Evolutionary conservation across 1,140 invertebrate species (phyloP).

Genomic region (Leptinotarsa undecemlineata): DNA sequence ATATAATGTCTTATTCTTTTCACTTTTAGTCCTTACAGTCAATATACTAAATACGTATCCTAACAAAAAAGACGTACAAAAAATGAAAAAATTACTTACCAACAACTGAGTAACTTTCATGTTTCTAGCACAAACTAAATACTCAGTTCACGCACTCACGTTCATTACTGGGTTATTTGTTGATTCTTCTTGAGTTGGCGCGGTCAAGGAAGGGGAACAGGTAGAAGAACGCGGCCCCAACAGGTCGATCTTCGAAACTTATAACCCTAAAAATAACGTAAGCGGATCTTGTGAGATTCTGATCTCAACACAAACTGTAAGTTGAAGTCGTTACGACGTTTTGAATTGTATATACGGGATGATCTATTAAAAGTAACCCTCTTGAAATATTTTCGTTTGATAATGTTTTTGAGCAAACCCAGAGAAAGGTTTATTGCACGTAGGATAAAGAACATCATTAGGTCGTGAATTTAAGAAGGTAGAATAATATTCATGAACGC

Average conservation of each 20-base stretch:
- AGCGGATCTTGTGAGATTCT: neutral
- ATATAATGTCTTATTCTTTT: too few species aligned
- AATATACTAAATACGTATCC: too few species aligned
- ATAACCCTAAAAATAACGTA: slow-evolving; percentile 3
- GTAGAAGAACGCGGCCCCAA: slow-evolving; percentile 16
- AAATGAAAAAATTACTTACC: neutral
- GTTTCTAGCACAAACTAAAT: slow-evolving; percentile 5
- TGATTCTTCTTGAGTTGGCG: slow-evolving; percentile 5
- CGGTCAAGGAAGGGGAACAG: slow-evolving; percentile 18
- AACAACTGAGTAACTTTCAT: slow-evolving; percentile 15
- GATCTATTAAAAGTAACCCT: too few species aligned
- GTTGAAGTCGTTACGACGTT: neutral
- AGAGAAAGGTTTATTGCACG: too few species aligned
- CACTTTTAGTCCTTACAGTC: too few species aligned
- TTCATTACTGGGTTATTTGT: slow-evolving; percentile 17
- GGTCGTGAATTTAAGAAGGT: too few species aligned
- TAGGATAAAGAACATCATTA: too few species aligned
- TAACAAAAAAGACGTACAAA: too few species aligned
- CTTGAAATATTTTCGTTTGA: too few species aligned
- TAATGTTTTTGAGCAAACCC: too few species aligned
- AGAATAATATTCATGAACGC: too few species aligned
- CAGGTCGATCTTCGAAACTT: neutral
- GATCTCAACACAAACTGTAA: neutral
- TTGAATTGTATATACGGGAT: too few species aligned
- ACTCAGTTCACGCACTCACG: slow-evolving; percentile 10